phyloP scores from a whole-genome alignment of 2,797 vertebrate genomes.

The Pyrocephalus nanus region DNA sequence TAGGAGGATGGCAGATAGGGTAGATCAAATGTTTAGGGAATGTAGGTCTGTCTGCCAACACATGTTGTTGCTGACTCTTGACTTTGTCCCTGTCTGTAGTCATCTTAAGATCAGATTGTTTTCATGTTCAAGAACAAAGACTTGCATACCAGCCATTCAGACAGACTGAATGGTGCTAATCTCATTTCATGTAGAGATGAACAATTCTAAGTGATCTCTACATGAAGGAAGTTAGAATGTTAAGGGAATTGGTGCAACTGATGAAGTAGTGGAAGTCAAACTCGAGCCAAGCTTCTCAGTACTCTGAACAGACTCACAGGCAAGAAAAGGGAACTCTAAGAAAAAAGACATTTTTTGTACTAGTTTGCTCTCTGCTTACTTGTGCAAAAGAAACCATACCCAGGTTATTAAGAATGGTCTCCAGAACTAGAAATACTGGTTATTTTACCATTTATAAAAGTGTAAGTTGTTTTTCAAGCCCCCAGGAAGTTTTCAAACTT shows the following conservation, averaged over 20 bases:
- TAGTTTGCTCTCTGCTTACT: neutral
- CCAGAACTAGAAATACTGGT: neutral
- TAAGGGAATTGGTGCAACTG: neutral
- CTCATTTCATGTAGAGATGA: neutral
- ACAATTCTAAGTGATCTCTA: fast-evolving
- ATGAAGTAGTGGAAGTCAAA: neutral
- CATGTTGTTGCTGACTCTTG: neutral
- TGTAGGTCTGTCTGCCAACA: neutral
- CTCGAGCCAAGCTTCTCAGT: neutral
- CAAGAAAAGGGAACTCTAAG: neutral
- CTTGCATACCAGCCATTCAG: neutral
- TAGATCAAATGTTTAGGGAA: neutral
- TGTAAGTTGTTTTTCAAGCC: neutral
- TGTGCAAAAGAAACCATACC: neutral
- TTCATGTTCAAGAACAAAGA: neutral
- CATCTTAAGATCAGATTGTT: neutral
- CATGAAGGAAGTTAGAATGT: neutral
- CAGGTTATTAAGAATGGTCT: neutral
- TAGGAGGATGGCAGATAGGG: neutral
- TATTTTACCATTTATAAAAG: neutral
- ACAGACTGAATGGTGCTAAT: neutral
- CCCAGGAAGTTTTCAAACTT: neutral
- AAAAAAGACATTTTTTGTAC: neutral
- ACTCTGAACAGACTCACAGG: neutral
- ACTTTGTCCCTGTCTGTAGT: neutral